Evolutionary conservation across 2,113 vertebrate genomes (phyloP), one percentile per base, ranked within the genome.

Genomic region (Labeo catla): DNA sequence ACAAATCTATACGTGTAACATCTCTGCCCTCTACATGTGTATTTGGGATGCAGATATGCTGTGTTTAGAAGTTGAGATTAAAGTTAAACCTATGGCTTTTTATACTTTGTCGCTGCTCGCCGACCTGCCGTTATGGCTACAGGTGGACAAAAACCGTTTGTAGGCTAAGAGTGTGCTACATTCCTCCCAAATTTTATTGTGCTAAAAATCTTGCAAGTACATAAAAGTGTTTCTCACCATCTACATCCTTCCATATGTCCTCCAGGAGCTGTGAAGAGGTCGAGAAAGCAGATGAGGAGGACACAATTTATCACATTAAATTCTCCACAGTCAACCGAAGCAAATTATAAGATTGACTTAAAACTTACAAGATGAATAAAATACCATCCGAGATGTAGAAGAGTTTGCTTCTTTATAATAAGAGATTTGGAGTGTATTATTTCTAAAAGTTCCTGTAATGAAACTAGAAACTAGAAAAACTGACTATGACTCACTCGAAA

Each of bases 41-140:
- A 97, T 91, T 93, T 99, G 91, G 99, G 98, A 94, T 99, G 96
- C 97, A 93, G 95, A 95, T 72, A 95, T 95, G 91, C 94, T 99
- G 74, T 97, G 96, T 79, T 96, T 99, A 91, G 96, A 95, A 83
- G 94, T 98, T 63, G 97, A 98, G 93, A 98, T 96, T 81, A 86
- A 89, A 0, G 95, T 97, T 50, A 77, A 88, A 0, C 91, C 96
- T 28, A 19, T 96, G 0, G 94, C 96, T 0, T 66, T 89, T 90
- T 94, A 93, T 86, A 96, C 95, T 81, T 99, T 99, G 91, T 86
- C 92, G 63, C 92, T 98, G 76, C 95, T 99, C 63, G 97, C 97
- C 0, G 96, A 99, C 93, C 94, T 99, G 90, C 91, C 88, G 28
- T 94, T 93, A 83, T 95, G 98, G 81, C 95, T 93, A 0, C 94